phyloP scores from a whole-genome alignment of 2,113 vertebrate genomes.

The Vidua macroura region DNA sequence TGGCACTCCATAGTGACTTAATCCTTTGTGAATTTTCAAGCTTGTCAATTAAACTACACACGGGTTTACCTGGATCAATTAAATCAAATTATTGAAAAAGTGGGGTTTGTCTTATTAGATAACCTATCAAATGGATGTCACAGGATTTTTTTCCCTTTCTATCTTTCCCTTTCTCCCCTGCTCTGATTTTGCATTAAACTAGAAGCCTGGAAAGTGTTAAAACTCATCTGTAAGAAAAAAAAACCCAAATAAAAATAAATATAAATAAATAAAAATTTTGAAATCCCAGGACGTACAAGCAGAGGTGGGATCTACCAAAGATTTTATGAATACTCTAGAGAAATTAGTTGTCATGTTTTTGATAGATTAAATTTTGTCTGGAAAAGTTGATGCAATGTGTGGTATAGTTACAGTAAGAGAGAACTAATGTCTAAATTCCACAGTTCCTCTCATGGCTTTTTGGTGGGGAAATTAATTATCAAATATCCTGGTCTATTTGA shows the following conservation, averaged over 20 bases:
- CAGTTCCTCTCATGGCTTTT: background rate
- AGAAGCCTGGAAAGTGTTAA: background rate
- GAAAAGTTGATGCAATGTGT: background rate
- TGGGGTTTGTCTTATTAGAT: background rate
- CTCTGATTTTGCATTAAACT: background rate
- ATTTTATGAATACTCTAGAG: background rate
- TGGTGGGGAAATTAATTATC: background rate
- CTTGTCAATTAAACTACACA: background rate
- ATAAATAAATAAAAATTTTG: background rate
- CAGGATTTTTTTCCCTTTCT: background rate
- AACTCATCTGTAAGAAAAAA: background rate
- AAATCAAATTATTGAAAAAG: background rate
- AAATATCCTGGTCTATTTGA: background rate
- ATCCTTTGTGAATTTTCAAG: background rate
- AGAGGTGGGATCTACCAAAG: background rate
- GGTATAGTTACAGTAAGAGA: background rate
- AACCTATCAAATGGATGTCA: background rate
- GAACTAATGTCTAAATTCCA: background rate
- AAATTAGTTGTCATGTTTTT: background rate
- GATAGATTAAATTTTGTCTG: background rate
- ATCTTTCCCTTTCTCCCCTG: background rate
- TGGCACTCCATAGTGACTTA: background rate
- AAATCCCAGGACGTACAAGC: background rate
- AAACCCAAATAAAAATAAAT: background rate
- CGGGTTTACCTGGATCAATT: background rate